phyloP scores from a whole-genome alignment of 2,888 invertebrate species.

The Hydropsyche betteni region DNA sequence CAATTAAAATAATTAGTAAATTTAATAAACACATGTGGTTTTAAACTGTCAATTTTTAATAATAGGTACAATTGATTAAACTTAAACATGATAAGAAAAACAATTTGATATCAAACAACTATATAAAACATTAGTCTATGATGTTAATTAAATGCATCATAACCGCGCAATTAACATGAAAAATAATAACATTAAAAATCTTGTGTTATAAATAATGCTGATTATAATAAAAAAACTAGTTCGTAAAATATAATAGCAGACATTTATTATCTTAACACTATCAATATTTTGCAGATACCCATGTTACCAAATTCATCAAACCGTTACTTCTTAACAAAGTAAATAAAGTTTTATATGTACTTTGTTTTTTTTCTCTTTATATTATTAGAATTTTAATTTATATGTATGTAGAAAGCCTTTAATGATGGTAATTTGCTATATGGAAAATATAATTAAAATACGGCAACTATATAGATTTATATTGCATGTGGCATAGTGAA shows the following conservation, averaged over 20 bases:
- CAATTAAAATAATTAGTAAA: constrained; percentile 4
- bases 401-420: constrained; percentile 33
- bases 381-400: constrained; percentile 24
- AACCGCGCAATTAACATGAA: constrained; percentile 38
- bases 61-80: constrained; percentile 25
- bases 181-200: constrained; percentile 30
- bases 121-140: constrained; percentile 47
- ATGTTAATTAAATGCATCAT: constrained; percentile 49
- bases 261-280: constrained; percentile 41
- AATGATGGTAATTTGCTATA: constrained; percentile 26
- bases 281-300: constrained; percentile 40
- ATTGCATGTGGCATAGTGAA: background rate
- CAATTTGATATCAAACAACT: constrained; percentile 49
- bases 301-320: constrained; percentile 40
- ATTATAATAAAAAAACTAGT: constrained; percentile 41
- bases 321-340: constrained; percentile 33
- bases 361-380: background rate
- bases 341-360: constrained; percentile 22
- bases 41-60: constrained; percentile 36
- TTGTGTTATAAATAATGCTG: constrained; percentile 40
- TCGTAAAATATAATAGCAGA: constrained; percentile 41
- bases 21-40: constrained; percentile 6
- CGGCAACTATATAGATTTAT: constrained; percentile 13
- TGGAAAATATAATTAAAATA: constrained; percentile 29
- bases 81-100: constrained; percentile 45